Evolutionary conservation across 1,140 invertebrate genomes (phyloP).

Genomic region (Eupeodes corollae): DNA sequence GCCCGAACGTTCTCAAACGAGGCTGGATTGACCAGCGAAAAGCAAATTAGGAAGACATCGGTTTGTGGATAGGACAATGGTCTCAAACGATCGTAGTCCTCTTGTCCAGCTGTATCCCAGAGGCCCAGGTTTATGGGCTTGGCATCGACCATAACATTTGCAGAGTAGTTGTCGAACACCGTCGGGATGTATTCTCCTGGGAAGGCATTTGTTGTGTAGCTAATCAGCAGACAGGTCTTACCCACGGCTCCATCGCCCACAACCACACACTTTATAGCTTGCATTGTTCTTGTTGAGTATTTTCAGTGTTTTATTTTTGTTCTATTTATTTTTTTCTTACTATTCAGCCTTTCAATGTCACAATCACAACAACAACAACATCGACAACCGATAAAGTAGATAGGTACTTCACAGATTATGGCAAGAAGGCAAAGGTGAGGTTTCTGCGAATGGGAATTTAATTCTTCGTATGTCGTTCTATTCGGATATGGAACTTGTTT

Average conservation of each 20-base stretch:
- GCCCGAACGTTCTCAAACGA: slow-evolving; percentile 98
- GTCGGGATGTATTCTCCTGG: slow-evolving; percentile 93
- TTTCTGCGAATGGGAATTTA: no score
- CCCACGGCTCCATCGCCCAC: slow-evolving; percentile 90
- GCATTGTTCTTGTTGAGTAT: slow-evolving; percentile 46
- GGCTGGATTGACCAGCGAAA: slow-evolving; percentile 94
- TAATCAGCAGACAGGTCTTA: slow-evolving; percentile 94
- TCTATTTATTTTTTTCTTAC: no score
- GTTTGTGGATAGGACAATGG: slow-evolving; percentile 96
- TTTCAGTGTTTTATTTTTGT: no score
- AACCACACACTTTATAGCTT: slow-evolving; percentile 91
- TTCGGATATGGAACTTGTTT: no score
- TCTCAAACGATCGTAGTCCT: slow-evolving; percentile 89
- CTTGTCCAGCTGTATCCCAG: slow-evolving; percentile 90
- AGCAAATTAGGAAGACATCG: slow-evolving; percentile 96
- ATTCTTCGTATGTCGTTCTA: no score
- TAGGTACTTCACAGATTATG: no score
- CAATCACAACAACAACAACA: no score
- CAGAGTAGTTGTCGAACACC: slow-evolving; percentile 97
- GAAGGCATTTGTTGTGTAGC: slow-evolving; percentile 94
- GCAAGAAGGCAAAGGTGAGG: no score
- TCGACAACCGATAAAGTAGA: no score
- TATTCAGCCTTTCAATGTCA: no score
- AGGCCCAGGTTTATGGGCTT: slow-evolving; percentile 91
- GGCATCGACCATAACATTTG: slow-evolving; percentile 98